phyloP scores from a whole-genome alignment of 2,113 vertebrate species.

The Cacatua alba region DNA sequence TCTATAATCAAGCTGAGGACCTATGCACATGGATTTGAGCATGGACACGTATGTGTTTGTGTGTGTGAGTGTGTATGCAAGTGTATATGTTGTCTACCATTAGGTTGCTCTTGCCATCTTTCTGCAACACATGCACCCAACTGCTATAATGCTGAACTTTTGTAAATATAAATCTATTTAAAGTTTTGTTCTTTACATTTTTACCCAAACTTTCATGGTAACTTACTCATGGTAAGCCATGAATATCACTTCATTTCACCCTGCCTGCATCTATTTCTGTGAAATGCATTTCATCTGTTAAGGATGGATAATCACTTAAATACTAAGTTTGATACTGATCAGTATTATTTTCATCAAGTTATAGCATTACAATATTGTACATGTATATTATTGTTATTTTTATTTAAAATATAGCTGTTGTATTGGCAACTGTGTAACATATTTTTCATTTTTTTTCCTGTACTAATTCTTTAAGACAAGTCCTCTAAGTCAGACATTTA shows the following conservation, averaged over 20 bases:
- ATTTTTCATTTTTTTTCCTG: neutral
- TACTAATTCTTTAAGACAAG: neutral
- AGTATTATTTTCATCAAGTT: conserved; percentile 51
- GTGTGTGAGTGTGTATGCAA: no score
- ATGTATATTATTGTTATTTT: conserved; percentile 46
- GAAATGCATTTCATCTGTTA: conserved; percentile 35
- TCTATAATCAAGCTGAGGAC: neutral
- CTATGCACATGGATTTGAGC: neutral
- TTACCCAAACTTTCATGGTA: neutral
- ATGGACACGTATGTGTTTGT: neutral
- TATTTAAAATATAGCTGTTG: conserved; percentile 51
- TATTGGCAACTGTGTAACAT: conserved; percentile 11
- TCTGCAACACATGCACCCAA: neutral
- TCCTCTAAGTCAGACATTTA: neutral
- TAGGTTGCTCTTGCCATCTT: neutral
- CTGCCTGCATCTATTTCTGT: conserved; percentile 6
- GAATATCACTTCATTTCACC: neutral
- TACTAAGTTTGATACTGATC: conserved; percentile 12
- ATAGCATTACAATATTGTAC: conserved; percentile 23
- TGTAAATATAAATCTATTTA: neutral
- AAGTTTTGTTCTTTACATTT: neutral
- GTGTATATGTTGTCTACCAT: neutral
- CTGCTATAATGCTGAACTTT: neutral
- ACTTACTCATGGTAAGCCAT: neutral
- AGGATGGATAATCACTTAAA: conserved; percentile 30